Evolutionary conservation across 92 coral and sea anemone species (phyloP).

Genomic region (Isaurus tuberculatus): DNA sequence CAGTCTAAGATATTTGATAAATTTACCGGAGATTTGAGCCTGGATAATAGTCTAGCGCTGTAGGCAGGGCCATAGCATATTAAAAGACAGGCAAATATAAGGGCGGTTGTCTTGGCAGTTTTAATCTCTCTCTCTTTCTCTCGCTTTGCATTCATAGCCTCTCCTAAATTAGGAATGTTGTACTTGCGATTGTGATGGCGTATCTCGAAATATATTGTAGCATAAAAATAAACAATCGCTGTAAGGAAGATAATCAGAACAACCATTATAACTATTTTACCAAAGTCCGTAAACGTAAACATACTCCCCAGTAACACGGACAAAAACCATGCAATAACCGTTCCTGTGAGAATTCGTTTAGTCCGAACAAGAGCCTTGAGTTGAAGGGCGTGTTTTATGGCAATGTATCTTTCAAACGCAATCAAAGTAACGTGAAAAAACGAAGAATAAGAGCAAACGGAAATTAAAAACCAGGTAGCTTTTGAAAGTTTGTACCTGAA

Average conservation of each 20-base stretch:
- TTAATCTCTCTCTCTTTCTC: too few relatives aligned
- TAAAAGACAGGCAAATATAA: background rate
- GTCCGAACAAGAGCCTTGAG: background rate
- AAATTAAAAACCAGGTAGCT: background rate
- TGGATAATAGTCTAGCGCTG: background rate
- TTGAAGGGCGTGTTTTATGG: too few relatives aligned
- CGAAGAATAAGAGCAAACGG: too few relatives aligned
- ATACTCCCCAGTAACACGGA: background rate
- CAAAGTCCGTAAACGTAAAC: background rate
- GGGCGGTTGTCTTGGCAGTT: background rate
- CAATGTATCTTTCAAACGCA: slow-evolving; percentile 6
- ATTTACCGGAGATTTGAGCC: background rate
- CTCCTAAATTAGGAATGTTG: too few relatives aligned
- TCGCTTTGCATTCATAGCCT: too few relatives aligned
- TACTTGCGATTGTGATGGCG: background rate
- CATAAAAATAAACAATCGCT: background rate
- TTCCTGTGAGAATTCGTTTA: background rate
- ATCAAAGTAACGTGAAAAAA: background rate
- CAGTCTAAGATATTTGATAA: background rate
- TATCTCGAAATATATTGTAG: background rate
- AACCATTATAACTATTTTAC: background rate
- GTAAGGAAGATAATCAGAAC: background rate
- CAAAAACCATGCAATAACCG: background rate
- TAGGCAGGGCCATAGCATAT: background rate
- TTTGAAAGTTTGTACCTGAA: background rate